phyloP scores from a whole-genome alignment of 2,113 vertebrate species.

The Kryptolebias marmoratus region DNA sequence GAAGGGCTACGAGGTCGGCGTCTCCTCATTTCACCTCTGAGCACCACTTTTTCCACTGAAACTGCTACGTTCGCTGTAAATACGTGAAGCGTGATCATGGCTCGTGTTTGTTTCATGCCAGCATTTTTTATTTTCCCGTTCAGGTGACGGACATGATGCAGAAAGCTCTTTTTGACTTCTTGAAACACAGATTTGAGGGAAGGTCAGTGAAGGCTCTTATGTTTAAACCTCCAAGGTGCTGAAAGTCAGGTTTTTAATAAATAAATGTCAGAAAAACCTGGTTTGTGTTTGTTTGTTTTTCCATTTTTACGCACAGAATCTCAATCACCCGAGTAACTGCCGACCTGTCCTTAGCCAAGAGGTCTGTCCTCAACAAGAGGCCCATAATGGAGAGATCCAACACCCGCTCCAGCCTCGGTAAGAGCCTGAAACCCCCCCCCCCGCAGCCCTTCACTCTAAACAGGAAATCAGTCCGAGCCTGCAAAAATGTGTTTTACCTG shows the following conservation, averaged over 20 bases:
- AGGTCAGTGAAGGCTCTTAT: slow-evolving; percentile 80
- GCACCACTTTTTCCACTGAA: neutral
- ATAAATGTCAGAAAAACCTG: no score
- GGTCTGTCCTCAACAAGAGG: slow-evolving; percentile 96
- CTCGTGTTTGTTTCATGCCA: neutral
- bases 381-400: slow-evolving; percentile 96
- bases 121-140: neutral
- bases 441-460: neutral
- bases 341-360: slow-evolving; percentile 94
- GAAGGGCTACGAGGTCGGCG: slow-evolving; percentile 94
- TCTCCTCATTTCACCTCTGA: slow-evolving; percentile 43
- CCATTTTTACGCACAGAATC: slow-evolving; percentile 80
- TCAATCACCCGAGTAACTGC: slow-evolving; percentile 96
- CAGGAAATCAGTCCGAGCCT: neutral
- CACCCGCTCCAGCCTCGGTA: slow-evolving; percentile 94
- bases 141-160: slow-evolving; percentile 99
- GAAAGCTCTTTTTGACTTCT: slow-evolving; percentile 97
- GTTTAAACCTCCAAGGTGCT: no score
- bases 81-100: neutral
- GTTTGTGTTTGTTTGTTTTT: neutral
- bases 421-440: slow-evolving; percentile 40
- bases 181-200: slow-evolving; percentile 96
- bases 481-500: slow-evolving; percentile 10
- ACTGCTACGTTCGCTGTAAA: no score
- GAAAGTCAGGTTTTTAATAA: neutral